Evolutionary conservation across 2,113 vertebrate genomes (phyloP).

Genomic region (Lasiurus cinereus): DNA sequence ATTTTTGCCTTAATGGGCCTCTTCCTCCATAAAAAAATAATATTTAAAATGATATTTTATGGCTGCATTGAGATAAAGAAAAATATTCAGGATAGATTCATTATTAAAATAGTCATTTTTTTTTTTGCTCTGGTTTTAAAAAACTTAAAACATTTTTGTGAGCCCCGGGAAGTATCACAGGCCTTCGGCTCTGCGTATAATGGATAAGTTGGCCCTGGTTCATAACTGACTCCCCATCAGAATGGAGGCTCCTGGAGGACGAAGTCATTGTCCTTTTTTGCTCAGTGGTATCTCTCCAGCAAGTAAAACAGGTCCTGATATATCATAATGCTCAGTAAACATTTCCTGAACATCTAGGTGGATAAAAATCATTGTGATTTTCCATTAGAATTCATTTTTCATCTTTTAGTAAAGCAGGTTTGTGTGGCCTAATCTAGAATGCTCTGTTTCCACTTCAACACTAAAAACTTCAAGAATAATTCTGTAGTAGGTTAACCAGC

Average conservation of each 20-base stretch:
- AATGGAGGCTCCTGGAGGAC: not conserved
- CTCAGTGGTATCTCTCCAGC: not conserved
- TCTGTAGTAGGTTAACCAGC: not conserved
- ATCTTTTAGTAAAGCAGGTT: not conserved
- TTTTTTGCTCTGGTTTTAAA: constrained; percentile 20
- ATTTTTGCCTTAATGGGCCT: not conserved
- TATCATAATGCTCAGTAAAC: not conserved
- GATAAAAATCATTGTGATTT: constrained; percentile 41
- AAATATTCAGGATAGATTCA: not conserved
- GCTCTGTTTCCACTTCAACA: not conserved
- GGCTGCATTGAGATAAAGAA: not conserved
- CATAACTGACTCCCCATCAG: not conserved
- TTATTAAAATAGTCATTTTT: not conserved
- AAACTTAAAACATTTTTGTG: not conserved
- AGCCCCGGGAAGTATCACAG: not conserved
- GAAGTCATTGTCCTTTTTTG: not conserved
- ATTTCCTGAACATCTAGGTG: not conserved
- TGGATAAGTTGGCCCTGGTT: not conserved
- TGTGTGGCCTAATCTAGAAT: not conserved
- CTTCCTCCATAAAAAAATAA: not conserved
- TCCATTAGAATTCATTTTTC: constrained; percentile 47
- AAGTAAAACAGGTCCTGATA: not conserved
- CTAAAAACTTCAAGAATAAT: not conserved
- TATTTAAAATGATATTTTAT: not conserved
- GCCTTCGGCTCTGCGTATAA: not conserved